Conservation (phyloP, 37 sponge, comb jelly and placozoan genomes). For the Chondrilla cf. caribensis region DNA sequence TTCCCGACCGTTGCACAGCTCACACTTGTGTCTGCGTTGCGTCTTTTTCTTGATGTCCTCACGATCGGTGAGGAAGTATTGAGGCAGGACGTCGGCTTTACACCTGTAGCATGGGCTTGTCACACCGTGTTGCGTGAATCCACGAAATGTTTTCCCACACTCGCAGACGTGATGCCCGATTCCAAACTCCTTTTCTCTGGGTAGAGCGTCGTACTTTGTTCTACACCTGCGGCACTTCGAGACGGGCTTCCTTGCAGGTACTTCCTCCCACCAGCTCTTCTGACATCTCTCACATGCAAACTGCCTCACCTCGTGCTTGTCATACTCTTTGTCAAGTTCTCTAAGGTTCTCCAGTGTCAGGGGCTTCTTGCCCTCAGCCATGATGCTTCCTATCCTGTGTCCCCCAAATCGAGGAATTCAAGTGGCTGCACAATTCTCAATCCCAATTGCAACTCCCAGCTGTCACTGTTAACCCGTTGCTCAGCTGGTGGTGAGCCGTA, state of each 20-base stretch:
- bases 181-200: constrained; percentile 33
- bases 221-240: constrained; percentile 25
- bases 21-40: neutral
- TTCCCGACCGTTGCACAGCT: neutral
- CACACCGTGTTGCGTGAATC: neutral
- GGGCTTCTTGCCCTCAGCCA: neutral
- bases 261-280: constrained; percentile 28
- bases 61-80: neutral
- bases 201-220: constrained; percentile 39
- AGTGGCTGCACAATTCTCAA: too few relatives aligned
- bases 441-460: too few relatives aligned
- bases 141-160: constrained; percentile 23
- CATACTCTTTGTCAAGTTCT: neutral
- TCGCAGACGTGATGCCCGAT: constrained; percentile 19
- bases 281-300: constrained; percentile 35
- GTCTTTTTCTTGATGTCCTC: neutral
- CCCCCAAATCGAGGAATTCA: too few relatives aligned
- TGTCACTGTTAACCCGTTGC: too few relatives aligned
- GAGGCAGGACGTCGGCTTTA: neutral
- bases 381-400: too few relatives aligned
- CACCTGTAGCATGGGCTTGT: constrained; percentile 14
- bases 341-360: neutral
- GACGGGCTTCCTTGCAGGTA: constrained; percentile 25
- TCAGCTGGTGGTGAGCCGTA: too few relatives aligned
- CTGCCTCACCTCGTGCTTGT: constrained; percentile 5